Percentiles rank a stretch among this genome's conserved stretches.
Evolutionary conservation across 2,888 invertebrate genomes (phyloP).

Genomic region (Aphodius granarius): DNA sequence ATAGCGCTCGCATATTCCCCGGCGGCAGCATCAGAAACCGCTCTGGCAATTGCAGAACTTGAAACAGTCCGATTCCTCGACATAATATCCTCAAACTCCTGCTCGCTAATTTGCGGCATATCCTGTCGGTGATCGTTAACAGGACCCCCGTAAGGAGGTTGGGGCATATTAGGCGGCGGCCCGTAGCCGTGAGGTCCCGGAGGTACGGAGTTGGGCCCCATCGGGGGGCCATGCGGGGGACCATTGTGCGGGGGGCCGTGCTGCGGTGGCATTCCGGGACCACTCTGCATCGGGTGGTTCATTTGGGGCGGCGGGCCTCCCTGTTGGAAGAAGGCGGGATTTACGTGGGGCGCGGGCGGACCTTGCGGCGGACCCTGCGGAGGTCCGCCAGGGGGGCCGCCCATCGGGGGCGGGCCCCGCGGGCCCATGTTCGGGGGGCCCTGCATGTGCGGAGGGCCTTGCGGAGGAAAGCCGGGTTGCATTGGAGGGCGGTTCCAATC

Average conservation of each 20-base stretch:
- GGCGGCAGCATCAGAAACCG: constrained; percentile 96
- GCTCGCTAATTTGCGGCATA: constrained; percentile 77
- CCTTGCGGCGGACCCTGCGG: constrained; percentile 58
- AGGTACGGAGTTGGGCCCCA: constrained; percentile 58
- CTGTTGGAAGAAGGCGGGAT: constrained; percentile 95
- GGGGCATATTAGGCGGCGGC: constrained; percentile 53
- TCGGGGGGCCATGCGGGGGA: constrained; percentile 63
- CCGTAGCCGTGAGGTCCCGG: constrained; percentile 61
- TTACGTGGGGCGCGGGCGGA: constrained; percentile 87
- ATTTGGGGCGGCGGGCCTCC: constrained; percentile 60
- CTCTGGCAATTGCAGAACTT: constrained; percentile 94
- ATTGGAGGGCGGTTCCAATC: constrained; percentile 78
- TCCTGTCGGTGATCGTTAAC: constrained; percentile 58
- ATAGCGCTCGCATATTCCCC: constrained; percentile 98
- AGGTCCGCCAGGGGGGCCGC: constrained; percentile 55
- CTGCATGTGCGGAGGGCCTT: constrained; percentile 72
- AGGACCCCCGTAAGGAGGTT: constrained; percentile 63
- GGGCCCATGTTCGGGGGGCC: constrained; percentile 61
- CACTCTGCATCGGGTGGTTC: constrained; percentile 57
- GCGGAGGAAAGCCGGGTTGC: constrained; percentile 68
- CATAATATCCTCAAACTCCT: constrained; percentile 99
- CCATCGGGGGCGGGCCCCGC: constrained; percentile 61
- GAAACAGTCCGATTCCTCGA: constrained; percentile 95
- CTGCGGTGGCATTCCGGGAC: constrained; percentile 63
- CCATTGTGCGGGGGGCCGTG: constrained; percentile 68